A percentile compares a stretch with the other conserved stretches of the same genome.
Evolutionary conservation across 2,797 vertebrate genomes (phyloP).

Genomic region (Clamator glandarius): DNA sequence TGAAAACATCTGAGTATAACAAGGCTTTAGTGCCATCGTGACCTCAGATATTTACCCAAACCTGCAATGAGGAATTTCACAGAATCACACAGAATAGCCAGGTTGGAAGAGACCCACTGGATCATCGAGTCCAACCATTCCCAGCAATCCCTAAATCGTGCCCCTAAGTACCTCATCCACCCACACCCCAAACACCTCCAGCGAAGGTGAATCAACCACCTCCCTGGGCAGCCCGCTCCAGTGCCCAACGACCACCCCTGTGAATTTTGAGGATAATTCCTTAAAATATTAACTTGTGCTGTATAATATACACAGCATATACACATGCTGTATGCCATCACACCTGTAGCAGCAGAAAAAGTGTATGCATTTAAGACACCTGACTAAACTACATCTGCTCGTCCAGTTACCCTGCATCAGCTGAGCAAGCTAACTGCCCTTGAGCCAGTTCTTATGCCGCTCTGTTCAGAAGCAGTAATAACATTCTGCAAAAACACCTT

Average conservation of each 20-base stretch:
- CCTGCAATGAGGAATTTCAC: not conserved
- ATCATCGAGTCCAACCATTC: no score
- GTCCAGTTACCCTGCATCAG: not conserved
- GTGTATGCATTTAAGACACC: no score
- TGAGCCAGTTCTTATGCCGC: not conserved
- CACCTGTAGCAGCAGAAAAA: not conserved
- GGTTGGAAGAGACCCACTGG: no score
- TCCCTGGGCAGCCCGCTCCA: no score
- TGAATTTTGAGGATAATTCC: not conserved
- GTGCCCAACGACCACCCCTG: no score
- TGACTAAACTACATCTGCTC: not conserved
- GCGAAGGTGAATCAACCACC: no score
- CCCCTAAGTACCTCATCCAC: no score
- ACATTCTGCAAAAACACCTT: not conserved
- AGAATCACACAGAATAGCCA: no score
- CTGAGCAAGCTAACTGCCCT: not conserved
- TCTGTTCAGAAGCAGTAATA: not conserved
- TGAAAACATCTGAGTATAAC: not conserved
- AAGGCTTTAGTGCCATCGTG: not conserved
- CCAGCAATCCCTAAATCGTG: no score
- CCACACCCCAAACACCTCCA: no score
- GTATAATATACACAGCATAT: fast-evolving
- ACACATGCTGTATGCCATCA: not conserved
- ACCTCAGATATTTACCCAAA: not conserved
- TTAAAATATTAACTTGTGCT: not conserved